Conservation (phyloP, 2,888 invertebrate genomes). For the Helicoverpa assulta region DNA sequence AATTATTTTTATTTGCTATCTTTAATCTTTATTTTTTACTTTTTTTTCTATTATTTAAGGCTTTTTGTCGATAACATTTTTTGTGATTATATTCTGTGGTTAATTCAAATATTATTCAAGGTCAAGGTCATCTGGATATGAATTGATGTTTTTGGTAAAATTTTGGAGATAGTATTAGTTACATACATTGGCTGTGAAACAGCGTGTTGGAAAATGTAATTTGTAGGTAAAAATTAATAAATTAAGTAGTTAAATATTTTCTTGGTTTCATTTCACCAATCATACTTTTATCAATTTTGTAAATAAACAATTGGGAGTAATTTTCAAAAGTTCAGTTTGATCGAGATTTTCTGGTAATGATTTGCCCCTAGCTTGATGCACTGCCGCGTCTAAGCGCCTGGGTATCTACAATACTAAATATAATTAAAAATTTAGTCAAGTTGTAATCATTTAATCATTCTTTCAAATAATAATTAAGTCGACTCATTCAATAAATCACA, state of each 20-base stretch:
- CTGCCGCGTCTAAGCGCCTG: too few species aligned
- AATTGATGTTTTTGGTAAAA: not conserved
- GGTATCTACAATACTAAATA: too few species aligned
- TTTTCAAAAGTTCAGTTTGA: too few species aligned
- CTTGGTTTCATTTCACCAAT: conserved; percentile 4
- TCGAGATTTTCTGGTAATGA: too few species aligned
- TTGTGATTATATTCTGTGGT: not conserved
- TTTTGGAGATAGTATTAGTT: conserved; percentile 24
- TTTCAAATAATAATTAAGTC: conserved; percentile 62
- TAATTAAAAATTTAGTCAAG: conserved; percentile 28
- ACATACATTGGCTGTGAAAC: conserved; percentile 65
- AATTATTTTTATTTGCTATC: conserved; percentile 17
- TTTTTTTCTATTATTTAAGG: not conserved
- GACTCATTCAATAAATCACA: conserved; percentile 78
- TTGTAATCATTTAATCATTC: conserved; percentile 55
- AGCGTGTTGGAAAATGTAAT: conserved; percentile 46
- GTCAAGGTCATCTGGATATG: conserved; percentile 21
- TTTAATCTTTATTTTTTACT: not conserved
- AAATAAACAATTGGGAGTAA: not conserved
- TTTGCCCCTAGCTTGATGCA: too few species aligned
- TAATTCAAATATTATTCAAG: not conserved
- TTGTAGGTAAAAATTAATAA: conserved; percentile 30
- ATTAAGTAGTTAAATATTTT: conserved; percentile 5
- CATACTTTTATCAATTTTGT: not conserved
- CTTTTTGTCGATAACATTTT: not conserved